A percentile compares a stretch with the other conserved stretches of the same genome.
phyloP scores from a whole-genome alignment of 2,888 invertebrate species.

The Lithophane leautieri region DNA sequence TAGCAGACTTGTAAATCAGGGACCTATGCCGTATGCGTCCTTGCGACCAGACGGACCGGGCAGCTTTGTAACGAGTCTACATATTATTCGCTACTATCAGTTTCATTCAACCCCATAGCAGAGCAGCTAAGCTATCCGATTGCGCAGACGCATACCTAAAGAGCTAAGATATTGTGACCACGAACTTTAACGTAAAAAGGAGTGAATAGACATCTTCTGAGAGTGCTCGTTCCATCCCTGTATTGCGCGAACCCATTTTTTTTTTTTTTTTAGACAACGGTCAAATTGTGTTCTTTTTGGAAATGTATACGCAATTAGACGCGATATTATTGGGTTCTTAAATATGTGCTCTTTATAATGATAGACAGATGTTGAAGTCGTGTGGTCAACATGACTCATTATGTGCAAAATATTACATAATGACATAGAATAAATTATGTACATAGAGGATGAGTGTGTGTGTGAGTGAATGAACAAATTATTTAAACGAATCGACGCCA shows the following conservation, averaged over 20 bases:
- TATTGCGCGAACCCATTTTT: too few species aligned
- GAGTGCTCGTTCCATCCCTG: too few species aligned
- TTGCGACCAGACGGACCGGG: background rate
- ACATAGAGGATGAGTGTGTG: background rate
- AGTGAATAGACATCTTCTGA: too few species aligned
- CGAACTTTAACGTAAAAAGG: too few species aligned
- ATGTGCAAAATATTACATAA: background rate
- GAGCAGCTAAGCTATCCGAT: background rate
- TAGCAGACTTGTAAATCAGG: background rate
- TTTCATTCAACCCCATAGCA: slow-evolving; percentile 6
- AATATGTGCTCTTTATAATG: too few species aligned
- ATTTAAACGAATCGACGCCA: slow-evolving; percentile 38
- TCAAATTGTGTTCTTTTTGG: too few species aligned
- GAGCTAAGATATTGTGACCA: too few species aligned
- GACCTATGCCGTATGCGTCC: background rate
- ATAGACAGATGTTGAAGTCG: background rate
- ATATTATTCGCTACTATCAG: slow-evolving; percentile 5
- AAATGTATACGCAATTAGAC: too few species aligned
- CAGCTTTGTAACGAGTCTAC: background rate
- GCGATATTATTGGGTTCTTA: too few species aligned
- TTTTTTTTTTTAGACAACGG: too few species aligned
- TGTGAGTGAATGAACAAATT: slow-evolving; percentile 20
- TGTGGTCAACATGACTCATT: slow-evolving; percentile 14
- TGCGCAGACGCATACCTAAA: too few species aligned
- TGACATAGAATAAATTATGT: background rate